Conservation (phyloP, 2,113 vertebrate species). For the Suncus etruscus region DNA sequence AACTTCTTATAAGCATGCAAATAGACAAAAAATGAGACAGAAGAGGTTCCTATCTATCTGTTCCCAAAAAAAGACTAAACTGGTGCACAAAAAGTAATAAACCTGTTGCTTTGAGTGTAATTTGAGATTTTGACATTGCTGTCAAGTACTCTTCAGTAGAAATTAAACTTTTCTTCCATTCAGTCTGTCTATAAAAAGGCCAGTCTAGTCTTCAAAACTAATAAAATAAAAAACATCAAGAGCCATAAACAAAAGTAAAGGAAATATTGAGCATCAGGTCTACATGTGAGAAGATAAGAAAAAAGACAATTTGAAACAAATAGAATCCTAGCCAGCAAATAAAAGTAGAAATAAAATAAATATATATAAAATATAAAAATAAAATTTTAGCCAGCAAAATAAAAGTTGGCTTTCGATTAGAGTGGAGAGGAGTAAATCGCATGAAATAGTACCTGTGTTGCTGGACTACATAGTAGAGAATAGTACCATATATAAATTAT, state of each 20-base stretch:
- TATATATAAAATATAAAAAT: not conserved
- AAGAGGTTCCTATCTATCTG: conserved; percentile 24
- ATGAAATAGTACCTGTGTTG: conserved; percentile 20
- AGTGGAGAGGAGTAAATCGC: conserved; percentile 9
- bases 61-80: not conserved
- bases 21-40: conserved; percentile 33
- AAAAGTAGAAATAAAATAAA: not conserved
- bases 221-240: conserved; percentile 41
- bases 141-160: conserved; percentile 47
- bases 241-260: conserved; percentile 41
- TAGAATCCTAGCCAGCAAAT: not conserved
- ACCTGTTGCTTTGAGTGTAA: conserved; percentile 20
- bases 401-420: conserved; percentile 25
- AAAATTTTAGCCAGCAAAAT: not conserved
- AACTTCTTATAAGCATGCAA: conserved; percentile 34
- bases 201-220: conserved; percentile 43
- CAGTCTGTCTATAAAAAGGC: conserved; percentile 15
- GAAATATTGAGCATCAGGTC: conserved; percentile 15
- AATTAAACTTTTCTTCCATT: conserved; percentile 43
- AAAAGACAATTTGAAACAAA: not conserved
- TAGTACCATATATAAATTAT: not conserved
- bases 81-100: conserved; percentile 29
- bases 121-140: conserved; percentile 50
- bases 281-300: conserved; percentile 17
- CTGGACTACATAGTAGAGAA: not conserved